These are phyloP conservation scores for Botrylloides violaceus DNA, from an alignment of 23 tunicate species.

Conservation along the genomic window DNA sequence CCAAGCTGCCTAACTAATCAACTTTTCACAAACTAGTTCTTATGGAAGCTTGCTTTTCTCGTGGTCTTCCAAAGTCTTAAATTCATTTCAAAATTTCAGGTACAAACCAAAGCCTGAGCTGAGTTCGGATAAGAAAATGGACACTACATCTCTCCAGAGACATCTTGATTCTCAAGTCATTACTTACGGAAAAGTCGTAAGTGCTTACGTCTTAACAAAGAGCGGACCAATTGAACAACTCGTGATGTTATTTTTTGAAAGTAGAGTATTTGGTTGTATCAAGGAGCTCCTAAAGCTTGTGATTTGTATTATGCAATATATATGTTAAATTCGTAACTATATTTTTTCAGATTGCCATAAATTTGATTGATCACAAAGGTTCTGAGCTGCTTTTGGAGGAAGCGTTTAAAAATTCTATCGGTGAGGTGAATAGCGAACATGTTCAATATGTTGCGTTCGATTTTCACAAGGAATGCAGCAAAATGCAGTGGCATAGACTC, in stretches of 20 bases:
- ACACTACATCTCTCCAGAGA: conserved; percentile 36
- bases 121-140: conserved; percentile 11
- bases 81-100: no score
- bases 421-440: conserved; percentile 36
- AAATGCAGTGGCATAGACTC: conserved; percentile 78
- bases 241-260: no score
- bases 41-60: no score
- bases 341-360: conserved; percentile 40
- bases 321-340: not conserved
- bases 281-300: no score
- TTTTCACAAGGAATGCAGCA: conserved; percentile 91
- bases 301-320: no score
- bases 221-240: no score
- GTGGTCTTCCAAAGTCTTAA: no score
- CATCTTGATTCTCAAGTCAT: conserved; percentile 75
- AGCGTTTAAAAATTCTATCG: conserved; percentile 54
- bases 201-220: no score
- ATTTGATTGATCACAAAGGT: conserved; percentile 83
- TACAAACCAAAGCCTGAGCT: conserved; percentile 68
- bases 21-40: no score
- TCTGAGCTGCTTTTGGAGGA: conserved; percentile 52
- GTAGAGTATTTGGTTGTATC: no score
- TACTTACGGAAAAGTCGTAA: conserved; percentile 51
- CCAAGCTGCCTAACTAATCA: no score
- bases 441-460: conserved; percentile 81